These are phyloP conservation scores for Silurus lanzhouensis DNA, from an alignment of 2,797 vertebrate genomes.

Conservation along the genomic window DNA sequence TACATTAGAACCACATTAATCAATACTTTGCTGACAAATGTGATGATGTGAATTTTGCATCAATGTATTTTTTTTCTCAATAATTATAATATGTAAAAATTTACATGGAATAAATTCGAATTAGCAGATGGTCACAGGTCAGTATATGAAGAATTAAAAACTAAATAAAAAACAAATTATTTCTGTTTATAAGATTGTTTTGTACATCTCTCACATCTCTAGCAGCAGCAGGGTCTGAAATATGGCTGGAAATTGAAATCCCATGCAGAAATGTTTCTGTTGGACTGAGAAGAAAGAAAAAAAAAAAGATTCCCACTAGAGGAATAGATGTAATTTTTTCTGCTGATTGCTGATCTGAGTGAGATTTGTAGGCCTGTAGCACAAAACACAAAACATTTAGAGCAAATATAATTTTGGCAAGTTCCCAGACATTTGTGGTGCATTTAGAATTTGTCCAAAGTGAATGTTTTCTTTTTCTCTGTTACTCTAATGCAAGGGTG, in stretches of 20 bases:
- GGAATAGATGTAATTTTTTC: slow-evolving; percentile 27
- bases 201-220: neutral
- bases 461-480: neutral
- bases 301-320: neutral
- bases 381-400: slow-evolving; percentile 9
- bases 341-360: slow-evolving; percentile 12
- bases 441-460: neutral
- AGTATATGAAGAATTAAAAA: neutral
- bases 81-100: neutral
- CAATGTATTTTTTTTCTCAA: neutral
- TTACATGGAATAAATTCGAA: neutral
- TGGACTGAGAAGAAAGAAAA: slow-evolving; percentile 22
- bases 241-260: neutral
- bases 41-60: neutral
- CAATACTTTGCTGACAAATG: no score
- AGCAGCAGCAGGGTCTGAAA: neutral
- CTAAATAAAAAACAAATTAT: neutral
- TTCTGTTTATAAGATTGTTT: neutral
- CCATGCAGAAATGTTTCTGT: slow-evolving; percentile 18
- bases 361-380: slow-evolving; percentile 19
- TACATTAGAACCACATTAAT: neutral
- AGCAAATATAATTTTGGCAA: neutral
- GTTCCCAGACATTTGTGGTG: neutral
- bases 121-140: neutral
- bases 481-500: no score